Evolutionary conservation across 2,797 vertebrate species (phyloP), one percentile per base, ranked within the genome.

Genomic region (Buceros bicornis): DNA sequence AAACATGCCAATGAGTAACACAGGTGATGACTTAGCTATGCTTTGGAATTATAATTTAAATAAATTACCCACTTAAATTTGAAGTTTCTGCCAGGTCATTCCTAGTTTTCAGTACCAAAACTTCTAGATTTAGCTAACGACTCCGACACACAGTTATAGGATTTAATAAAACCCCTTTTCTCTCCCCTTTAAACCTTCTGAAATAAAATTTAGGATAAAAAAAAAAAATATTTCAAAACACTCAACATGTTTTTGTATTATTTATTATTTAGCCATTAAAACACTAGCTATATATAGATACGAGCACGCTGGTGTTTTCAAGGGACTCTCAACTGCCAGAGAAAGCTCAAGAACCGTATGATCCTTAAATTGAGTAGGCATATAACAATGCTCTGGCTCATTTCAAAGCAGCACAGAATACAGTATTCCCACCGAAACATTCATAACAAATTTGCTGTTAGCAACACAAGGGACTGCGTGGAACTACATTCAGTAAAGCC

Each of bases 391-490:
- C 33, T 61, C 40, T 65, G 78, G 29, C 19, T 71, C 26, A 8
- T 54, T 93, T 85, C 74, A 85, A 48, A 89, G 67, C 31, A 80
- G 64, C 85, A 89, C 22, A 57, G 48, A 85, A 77, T 21, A 58
- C 26, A 45, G 37, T 19, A 89, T 42, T 70, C n/a, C 47, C 43
- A 57, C 31, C 11, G n/a, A 80, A 87, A 82, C 13, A 26, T 28
- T 82, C 8, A 0, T 9, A 85, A 79, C 43, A 79, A 45, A 82
- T 33, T 26, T 71, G 57, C 69, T 84, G 43, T 9, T 72, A 67
- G 58, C 40, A 84, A 62, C 37, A 54, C 42, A 57, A 82, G 82
- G 24, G 0, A 0, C 31, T 12, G 13, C 1, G 1, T 25, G 42
- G 22, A 94, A 70, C 60, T 64, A 72, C 15, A 8, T 37, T 85